phyloP scores from a whole-genome alignment of 2,113 vertebrate genomes.

The Aix galericulata region DNA sequence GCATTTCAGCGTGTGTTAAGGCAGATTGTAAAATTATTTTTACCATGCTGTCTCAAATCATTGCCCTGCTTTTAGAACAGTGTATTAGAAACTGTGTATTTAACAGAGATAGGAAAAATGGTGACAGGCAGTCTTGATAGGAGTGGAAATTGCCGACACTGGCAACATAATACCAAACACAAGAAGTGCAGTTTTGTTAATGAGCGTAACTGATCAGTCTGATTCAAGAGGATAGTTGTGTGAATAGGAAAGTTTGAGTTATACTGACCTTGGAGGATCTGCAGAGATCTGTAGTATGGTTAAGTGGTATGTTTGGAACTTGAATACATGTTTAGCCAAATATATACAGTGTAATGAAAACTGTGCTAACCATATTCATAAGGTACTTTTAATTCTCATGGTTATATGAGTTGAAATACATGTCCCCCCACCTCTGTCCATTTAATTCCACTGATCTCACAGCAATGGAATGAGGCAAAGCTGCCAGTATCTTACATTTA shows the following conservation, averaged over 20 bases:
- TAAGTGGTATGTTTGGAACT: not conserved
- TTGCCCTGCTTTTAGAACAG: not conserved
- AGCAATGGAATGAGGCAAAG: slow-evolving; percentile 37
- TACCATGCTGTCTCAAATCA: not conserved
- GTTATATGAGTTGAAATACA: not conserved
- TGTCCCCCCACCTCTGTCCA: not conserved
- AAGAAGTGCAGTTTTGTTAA: not conserved
- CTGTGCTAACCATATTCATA: not conserved
- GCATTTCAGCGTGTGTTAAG: not conserved
- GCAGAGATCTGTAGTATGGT: not conserved
- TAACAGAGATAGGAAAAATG: not conserved
- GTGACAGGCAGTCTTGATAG: not conserved
- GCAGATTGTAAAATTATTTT: not conserved
- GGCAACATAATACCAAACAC: not conserved
- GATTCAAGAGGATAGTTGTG: not conserved
- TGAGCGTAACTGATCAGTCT: not conserved
- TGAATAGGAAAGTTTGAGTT: not conserved
- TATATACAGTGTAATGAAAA: not conserved
- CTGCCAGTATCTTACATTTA: slow-evolving; percentile 45
- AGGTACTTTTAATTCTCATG: not conserved
- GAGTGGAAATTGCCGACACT: not conserved
- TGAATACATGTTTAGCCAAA: not conserved
- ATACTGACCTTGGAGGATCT: not conserved
- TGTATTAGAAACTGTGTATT: not conserved
- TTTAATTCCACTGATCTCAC: slow-evolving; percentile 25